A percentile compares a stretch with the other conserved stretches of the same genome.
Conservation (phyloP, 1,140 invertebrate genomes). For the Arctopsyche grandis region DNA sequence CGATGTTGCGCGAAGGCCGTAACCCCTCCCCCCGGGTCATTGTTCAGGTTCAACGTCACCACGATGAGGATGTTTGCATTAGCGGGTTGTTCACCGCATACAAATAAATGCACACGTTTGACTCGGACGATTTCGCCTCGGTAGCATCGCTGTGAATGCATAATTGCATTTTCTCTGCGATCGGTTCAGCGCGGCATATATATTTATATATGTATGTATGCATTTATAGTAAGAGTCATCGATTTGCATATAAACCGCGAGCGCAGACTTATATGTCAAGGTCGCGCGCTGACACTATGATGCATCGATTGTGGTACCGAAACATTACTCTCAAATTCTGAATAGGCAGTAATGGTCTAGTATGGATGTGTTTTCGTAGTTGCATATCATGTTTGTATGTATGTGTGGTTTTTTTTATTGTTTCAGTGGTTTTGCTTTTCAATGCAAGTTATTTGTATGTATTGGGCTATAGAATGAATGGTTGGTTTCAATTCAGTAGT, state of each 20-base stretch:
- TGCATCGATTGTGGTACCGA: no score
- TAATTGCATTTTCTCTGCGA: neutral
- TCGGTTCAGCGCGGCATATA: neutral
- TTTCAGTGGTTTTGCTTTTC: no score
- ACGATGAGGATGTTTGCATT: neutral
- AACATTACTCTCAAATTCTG: no score
- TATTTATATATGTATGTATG: neutral
- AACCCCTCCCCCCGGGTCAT: neutral
- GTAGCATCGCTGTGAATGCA: no score
- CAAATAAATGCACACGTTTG: neutral
- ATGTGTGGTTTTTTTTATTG: no score
- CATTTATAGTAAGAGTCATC: neutral
- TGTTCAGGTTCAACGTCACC: conserved; percentile 3
- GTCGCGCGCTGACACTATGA: neutral
- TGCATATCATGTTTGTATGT: no score
- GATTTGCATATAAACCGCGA: neutral
- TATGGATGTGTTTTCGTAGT: no score
- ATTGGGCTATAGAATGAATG: no score
- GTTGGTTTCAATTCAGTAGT: no score
- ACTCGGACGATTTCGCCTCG: neutral
- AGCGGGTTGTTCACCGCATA: neutral
- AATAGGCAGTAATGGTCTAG: no score
- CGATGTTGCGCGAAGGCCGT: neutral
- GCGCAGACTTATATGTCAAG: neutral
- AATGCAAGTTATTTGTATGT: no score